Percentiles rank a stretch among this genome's conserved stretches.
phyloP scores from a whole-genome alignment of 1,140 invertebrate species.

The Ceratina calcarata region DNA sequence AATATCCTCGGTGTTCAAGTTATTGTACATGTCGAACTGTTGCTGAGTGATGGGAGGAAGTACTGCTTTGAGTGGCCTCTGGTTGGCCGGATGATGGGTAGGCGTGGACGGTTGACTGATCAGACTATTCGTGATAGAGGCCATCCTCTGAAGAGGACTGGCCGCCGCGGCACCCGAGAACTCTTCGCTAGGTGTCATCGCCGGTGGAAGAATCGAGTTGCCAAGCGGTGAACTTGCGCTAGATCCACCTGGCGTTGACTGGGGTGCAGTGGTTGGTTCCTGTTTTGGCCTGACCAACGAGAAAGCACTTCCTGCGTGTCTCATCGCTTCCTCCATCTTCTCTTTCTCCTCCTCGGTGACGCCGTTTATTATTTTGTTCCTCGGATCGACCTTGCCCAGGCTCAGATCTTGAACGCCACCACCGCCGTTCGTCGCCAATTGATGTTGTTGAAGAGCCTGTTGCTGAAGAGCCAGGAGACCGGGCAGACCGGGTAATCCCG shows the following conservation, averaged over 20 bases:
- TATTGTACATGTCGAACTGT: slow-evolving; percentile 99
- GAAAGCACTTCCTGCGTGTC: slow-evolving; percentile 92
- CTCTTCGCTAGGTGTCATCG: slow-evolving; percentile 88
- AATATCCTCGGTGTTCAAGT: slow-evolving; percentile 99
- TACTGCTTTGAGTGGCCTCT: slow-evolving; percentile 95
- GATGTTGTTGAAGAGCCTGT: slow-evolving; percentile 85
- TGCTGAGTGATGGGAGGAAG: slow-evolving; percentile 99
- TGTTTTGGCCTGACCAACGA: slow-evolving; percentile 90
- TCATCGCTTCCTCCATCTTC: slow-evolving; percentile 86
- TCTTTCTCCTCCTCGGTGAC: slow-evolving; percentile 84
- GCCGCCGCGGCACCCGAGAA: slow-evolving; percentile 89
- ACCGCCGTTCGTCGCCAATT: slow-evolving; percentile 82
- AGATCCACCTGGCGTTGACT: slow-evolving; percentile 83
- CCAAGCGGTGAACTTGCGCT: slow-evolving; percentile 88
- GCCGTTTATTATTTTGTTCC: slow-evolving; percentile 85
- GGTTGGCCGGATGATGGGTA: slow-evolving; percentile 88
- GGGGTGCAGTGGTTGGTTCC: slow-evolving; percentile 84
- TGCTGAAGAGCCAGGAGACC: slow-evolving; percentile 87
- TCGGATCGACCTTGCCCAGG: slow-evolving; percentile 88
- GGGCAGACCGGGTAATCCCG: slow-evolving; percentile 83
- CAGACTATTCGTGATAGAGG: slow-evolving; percentile 97
- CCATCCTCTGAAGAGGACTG: slow-evolving; percentile 97
- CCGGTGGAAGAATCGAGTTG: slow-evolving; percentile 90
- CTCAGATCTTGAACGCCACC: slow-evolving; percentile 90
- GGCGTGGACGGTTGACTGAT: slow-evolving; percentile 94